Percentiles rank a stretch among this genome's conserved stretches.
phyloP scores from a whole-genome alignment of 2,797 vertebrate species.

The Dermochelys coriacea region DNA sequence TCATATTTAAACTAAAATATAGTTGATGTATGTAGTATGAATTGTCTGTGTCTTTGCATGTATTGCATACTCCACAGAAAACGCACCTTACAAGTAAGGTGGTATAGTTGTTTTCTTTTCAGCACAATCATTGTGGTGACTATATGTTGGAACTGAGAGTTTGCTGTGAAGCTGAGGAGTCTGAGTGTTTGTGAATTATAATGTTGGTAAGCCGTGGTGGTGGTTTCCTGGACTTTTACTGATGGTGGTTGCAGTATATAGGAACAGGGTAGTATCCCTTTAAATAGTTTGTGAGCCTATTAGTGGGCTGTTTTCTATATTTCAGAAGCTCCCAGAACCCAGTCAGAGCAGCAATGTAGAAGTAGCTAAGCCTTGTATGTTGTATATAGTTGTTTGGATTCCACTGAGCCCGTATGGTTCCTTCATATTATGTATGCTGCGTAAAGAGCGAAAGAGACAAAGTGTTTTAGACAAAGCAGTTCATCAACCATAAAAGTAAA shows the following conservation, averaged over 20 bases:
- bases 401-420: not conserved
- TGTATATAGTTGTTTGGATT: not conserved
- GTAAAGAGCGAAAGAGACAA: not conserved
- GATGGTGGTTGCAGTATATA: not conserved
- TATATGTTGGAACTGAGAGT: not conserved
- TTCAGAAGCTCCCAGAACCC: not conserved
- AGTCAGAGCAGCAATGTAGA: not conserved
- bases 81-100: not conserved
- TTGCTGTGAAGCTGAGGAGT: not conserved
- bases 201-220: not conserved
- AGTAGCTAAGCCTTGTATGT: not conserved
- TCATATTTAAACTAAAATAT: not conserved
- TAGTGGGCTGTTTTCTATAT: not conserved
- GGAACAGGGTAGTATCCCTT: not conserved
- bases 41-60: not conserved
- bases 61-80: not conserved
- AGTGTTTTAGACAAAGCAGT: not conserved
- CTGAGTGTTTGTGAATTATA: not conserved
- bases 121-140: not conserved
- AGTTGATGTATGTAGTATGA: not conserved
- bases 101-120: not conserved
- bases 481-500: not conserved
- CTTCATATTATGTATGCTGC: not conserved
- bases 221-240: not conserved
- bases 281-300: not conserved